phyloP scores from a whole-genome alignment of 2,797 vertebrate genomes.

The Muscicapa comitata region DNA sequence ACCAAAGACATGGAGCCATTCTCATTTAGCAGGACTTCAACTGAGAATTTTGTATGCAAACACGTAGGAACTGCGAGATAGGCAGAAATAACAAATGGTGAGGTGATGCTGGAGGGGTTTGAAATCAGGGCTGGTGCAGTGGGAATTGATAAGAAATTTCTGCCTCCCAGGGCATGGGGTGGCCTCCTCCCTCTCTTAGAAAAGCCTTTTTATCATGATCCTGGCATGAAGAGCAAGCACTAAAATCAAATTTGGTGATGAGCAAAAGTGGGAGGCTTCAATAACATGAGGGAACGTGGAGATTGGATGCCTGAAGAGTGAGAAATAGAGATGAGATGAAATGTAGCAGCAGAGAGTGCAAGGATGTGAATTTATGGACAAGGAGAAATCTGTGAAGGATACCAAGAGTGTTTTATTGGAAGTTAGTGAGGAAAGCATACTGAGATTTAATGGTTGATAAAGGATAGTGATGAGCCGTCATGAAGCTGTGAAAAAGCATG shows the following conservation, averaged over 20 bases:
- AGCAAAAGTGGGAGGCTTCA: background rate
- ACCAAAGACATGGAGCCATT: rapidly evolving
- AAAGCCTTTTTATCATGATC: background rate
- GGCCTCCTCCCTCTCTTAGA: background rate
- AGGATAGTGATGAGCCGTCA: background rate
- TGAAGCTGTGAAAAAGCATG: background rate
- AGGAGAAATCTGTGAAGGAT: background rate
- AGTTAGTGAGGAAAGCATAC: background rate
- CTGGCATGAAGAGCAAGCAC: background rate
- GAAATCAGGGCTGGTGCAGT: background rate
- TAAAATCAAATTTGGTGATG: slow-evolving; percentile 18
- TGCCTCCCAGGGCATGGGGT: background rate
- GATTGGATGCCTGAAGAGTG: background rate
- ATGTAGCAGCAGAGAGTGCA: background rate
- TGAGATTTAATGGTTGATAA: background rate
- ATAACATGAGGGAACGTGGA: background rate
- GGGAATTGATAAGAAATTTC: background rate
- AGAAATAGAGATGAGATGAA: background rate
- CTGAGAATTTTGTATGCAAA: background rate
- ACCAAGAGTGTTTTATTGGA: background rate
- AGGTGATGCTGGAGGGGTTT: background rate
- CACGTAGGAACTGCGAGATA: background rate
- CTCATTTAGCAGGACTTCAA: background rate
- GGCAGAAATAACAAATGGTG: background rate
- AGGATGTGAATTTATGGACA: background rate